Conservation (phyloP, 2,888 invertebrate genomes). For the Podabrus alpinus region DNA sequence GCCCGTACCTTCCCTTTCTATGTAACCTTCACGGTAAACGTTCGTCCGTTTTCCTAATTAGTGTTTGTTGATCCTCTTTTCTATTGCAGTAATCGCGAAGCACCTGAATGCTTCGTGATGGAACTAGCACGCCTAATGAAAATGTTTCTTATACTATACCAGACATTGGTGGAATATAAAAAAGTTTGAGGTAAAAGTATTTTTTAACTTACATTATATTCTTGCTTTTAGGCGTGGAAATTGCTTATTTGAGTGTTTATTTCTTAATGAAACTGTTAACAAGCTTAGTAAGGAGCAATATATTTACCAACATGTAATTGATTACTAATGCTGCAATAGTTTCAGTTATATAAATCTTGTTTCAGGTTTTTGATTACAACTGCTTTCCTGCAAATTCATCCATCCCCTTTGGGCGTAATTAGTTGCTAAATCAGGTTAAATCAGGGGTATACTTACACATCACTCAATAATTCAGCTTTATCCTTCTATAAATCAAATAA, state of each 20-base stretch:
- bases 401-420: neutral
- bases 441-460: neutral
- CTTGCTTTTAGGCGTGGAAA: neutral
- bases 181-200: slow-evolving; percentile 22
- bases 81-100: slow-evolving; percentile 28
- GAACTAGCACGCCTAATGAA: slow-evolving; percentile 32
- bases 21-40: slow-evolving; percentile 32
- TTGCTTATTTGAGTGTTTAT: neutral
- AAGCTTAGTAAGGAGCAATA: neutral
- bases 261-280: neutral
- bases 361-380: neutral
- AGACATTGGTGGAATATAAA: slow-evolving; percentile 29
- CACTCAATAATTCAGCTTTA: neutral
- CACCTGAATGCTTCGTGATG: slow-evolving; percentile 21
- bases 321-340: too few species aligned
- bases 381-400: neutral
- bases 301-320: neutral
- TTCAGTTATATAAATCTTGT: neutral
- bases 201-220: slow-evolving; percentile 13
- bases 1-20: slow-evolving; percentile 31
- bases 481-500: neutral
- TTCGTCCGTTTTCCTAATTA: slow-evolving; percentile 31
- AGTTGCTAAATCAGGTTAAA: neutral
- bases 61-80: slow-evolving; percentile 33
- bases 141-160: slow-evolving; percentile 26